phyloP scores from a whole-genome alignment of 1,140 invertebrate species.

The Cepaea nemoralis region DNA sequence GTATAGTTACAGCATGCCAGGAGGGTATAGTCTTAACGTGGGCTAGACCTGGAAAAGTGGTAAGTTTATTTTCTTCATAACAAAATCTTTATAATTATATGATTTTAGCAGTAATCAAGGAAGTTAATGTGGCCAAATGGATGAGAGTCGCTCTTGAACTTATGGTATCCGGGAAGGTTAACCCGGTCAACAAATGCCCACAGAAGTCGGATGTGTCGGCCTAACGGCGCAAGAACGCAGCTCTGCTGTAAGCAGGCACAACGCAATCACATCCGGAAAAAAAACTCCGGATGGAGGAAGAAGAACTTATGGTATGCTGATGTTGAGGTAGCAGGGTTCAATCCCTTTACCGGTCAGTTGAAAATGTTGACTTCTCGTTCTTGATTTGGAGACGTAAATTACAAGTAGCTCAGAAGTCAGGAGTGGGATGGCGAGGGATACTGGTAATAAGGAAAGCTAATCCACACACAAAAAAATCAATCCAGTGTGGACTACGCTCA shows the following conservation, averaged over 20 bases:
- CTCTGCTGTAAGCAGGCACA: background rate
- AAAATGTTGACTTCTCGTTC: too few species aligned
- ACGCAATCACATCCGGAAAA: too few species aligned
- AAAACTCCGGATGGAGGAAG: too few species aligned
- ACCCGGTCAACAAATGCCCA: background rate
- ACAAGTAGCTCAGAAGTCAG: too few species aligned
- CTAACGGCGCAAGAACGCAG: background rate
- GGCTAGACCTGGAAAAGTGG: conserved; percentile 84
- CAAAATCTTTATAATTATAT: background rate
- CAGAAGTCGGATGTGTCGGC: background rate
- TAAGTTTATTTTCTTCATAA: conserved; percentile 43
- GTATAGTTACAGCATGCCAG: conserved; percentile 96
- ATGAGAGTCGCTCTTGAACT: background rate
- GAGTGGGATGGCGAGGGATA: too few species aligned
- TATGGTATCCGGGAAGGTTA: background rate
- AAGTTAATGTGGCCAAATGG: background rate
- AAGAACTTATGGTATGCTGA: too few species aligned
- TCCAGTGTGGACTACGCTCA: too few species aligned
- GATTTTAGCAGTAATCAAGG: background rate
- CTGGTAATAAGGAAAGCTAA: too few species aligned
- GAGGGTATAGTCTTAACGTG: conserved; percentile 98
- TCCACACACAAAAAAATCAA: too few species aligned
- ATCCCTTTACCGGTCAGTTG: too few species aligned
- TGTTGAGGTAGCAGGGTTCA: too few species aligned
- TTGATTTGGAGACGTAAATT: too few species aligned